Percentiles rank a stretch among this genome's conserved stretches.
These are phyloP conservation scores for Coracias cyanogaster DNA, from an alignment of 2,797 vertebrate genomes.

Conservation along the genomic window DNA sequence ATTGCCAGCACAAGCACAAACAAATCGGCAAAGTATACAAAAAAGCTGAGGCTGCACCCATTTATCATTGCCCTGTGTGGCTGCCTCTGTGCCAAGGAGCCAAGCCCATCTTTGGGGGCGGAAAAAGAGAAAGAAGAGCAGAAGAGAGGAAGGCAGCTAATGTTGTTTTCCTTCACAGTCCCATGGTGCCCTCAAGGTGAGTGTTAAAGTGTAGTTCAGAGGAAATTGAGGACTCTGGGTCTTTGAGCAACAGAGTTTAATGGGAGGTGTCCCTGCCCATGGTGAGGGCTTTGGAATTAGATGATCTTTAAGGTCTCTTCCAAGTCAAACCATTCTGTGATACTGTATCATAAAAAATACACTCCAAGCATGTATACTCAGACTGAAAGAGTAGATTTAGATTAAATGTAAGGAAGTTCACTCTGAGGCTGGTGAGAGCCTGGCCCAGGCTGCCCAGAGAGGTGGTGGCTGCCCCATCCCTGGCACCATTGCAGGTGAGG, in stretches of 20 bases:
- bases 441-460: neutral
- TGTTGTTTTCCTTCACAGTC: neutral
- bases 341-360: no score
- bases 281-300: neutral
- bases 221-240: slow-evolving; percentile 20
- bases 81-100: neutral
- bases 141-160: neutral
- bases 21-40: neutral
- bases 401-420: neutral
- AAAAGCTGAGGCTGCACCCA: neutral
- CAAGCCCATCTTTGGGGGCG: neutral
- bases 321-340: neutral
- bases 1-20: neutral
- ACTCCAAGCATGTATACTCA: no score
- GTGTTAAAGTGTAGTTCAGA: neutral
- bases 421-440: neutral
- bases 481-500: neutral
- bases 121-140: neutral
- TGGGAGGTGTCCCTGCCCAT: neutral
- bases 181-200: neutral
- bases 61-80: accelerated
- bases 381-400: neutral
- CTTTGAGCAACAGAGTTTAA: neutral
- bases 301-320: neutral
- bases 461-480: neutral